Percentiles rank a stretch among this genome's conserved stretches.
Evolutionary conservation across 1,140 invertebrate species (phyloP).

Genomic region (Habropoda laboriosa): DNA sequence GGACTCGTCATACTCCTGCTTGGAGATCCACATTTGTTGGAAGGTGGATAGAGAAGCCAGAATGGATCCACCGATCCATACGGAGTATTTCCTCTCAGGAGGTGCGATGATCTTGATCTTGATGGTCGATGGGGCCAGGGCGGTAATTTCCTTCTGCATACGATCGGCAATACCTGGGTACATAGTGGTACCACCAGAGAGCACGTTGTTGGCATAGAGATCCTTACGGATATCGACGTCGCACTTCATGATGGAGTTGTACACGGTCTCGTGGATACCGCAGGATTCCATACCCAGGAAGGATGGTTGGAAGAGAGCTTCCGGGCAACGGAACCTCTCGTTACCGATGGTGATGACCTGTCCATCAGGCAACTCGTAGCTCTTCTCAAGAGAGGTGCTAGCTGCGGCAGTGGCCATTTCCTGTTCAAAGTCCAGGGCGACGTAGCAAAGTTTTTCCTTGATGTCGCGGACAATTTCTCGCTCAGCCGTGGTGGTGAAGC

Average conservation of each 20-base stretch:
- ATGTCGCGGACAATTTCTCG: conserved; percentile 95
- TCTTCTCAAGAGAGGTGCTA: conserved; percentile 90
- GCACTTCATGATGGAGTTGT: conserved; percentile 96
- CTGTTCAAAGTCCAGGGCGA: conserved; percentile 89
- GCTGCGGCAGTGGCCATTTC: conserved; percentile 93
- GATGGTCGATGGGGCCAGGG: conserved; percentile 90
- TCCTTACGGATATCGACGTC: conserved; percentile 93
- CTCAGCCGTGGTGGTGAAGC: conserved; percentile 90
- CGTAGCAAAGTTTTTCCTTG: conserved; percentile 96
- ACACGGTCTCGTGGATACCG: conserved; percentile 92
- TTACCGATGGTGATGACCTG: conserved; percentile 94
- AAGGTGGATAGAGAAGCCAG: conserved; percentile 91
- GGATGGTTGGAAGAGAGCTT: conserved; percentile 92
- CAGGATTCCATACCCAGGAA: conserved; percentile 92
- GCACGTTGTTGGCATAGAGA: conserved; percentile 88
- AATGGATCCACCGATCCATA: conserved; percentile 95
- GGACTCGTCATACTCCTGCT: conserved; percentile 94
- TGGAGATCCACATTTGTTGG: conserved; percentile 96
- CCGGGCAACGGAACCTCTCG: conserved; percentile 93
- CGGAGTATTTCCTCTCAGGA: conserved; percentile 95
- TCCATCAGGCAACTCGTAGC: conserved; percentile 90
- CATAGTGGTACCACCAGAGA: conserved; percentile 94
- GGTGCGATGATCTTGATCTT: conserved; percentile 98
- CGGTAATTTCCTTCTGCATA: conserved; percentile 93
- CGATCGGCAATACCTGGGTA: conserved; percentile 93